phyloP scores from a whole-genome alignment of 92 coral and sea anemone genomes.

The Pocillopora meandrina region DNA sequence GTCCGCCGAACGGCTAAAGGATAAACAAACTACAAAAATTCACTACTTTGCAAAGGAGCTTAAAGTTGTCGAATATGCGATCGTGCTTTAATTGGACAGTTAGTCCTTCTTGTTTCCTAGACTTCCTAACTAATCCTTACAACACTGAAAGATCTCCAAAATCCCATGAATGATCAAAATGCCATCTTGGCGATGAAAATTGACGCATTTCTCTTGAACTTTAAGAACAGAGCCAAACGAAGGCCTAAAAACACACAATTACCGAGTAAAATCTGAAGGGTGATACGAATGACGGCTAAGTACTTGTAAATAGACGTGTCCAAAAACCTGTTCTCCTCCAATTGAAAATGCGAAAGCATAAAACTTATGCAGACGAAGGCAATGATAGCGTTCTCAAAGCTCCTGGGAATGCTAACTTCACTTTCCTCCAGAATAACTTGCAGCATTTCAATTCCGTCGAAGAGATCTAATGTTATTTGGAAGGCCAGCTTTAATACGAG shows the following conservation, averaged over 20 bases:
- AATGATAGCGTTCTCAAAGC: slow-evolving; percentile 37
- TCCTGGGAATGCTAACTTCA: neutral
- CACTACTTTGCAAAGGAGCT: too few relatives aligned
- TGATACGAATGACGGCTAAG: neutral
- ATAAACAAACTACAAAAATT: too few relatives aligned
- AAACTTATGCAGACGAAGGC: slow-evolving; percentile 40
- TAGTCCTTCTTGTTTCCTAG: too few relatives aligned
- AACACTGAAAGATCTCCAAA: slow-evolving; percentile 5
- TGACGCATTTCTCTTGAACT: slow-evolving; percentile 56
- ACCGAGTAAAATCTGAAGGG: slow-evolving; percentile 23
- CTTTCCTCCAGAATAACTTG: slow-evolving; percentile 44
- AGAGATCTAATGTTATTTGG: slow-evolving; percentile 53
- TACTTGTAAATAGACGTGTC: neutral
- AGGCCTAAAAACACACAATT: slow-evolving; percentile 51
- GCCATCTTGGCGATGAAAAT: slow-evolving; percentile 60
- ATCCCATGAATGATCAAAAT: slow-evolving; percentile 15
- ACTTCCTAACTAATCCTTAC: neutral
- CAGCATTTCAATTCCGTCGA: slow-evolving; percentile 66
- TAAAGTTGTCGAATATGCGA: too few relatives aligned
- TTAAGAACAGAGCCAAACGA: slow-evolving; percentile 40
- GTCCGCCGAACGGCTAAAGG: too few relatives aligned
- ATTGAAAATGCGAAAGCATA: slow-evolving; percentile 39
- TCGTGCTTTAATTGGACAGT: too few relatives aligned
- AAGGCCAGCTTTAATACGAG: slow-evolving; percentile 44
- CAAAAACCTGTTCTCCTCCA: slow-evolving; percentile 48